phyloP scores from a whole-genome alignment of 2,888 invertebrate species.

The Trisateles emortualis region DNA sequence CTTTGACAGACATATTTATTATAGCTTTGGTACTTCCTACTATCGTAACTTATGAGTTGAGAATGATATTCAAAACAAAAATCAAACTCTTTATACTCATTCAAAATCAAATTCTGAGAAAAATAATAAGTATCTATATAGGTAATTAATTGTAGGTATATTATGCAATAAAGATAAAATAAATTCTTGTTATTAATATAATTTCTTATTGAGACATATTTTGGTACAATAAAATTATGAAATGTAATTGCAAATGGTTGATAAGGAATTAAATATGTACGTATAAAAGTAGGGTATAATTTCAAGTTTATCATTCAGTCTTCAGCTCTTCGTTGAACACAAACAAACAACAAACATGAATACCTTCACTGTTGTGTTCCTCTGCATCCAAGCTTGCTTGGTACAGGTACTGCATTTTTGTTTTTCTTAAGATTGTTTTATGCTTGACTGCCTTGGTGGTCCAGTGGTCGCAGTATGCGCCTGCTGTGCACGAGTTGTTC shows the following conservation, averaged over 20 bases:
- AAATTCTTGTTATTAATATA: not conserved
- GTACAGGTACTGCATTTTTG: constrained; percentile 43
- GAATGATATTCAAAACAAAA: not conserved
- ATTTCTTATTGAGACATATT: not conserved
- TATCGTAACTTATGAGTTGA: not conserved
- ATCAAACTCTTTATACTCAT: not conserved
- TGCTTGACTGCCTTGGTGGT: too few relatives aligned
- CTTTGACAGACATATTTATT: constrained; percentile 36
- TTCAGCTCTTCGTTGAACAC: constrained; percentile 20
- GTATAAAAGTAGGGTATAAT: not conserved
- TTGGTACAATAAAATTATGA: not conserved
- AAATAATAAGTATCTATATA: not conserved
- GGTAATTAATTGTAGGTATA: not conserved
- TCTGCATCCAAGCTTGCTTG: constrained; percentile 54
- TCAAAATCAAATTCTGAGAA: not conserved
- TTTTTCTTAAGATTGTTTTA: too few relatives aligned
- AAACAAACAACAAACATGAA: constrained; percentile 42
- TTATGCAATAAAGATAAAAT: not conserved
- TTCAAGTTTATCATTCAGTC: not conserved
- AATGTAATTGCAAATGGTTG: not conserved
- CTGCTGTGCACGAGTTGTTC: too few relatives aligned
- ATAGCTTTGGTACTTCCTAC: not conserved
- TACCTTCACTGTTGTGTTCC: constrained; percentile 45
- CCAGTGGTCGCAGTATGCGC: too few relatives aligned
- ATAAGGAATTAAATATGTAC: not conserved